phyloP scores from a whole-genome alignment of 1,140 invertebrate species.

The Drosophila micromelanica region DNA sequence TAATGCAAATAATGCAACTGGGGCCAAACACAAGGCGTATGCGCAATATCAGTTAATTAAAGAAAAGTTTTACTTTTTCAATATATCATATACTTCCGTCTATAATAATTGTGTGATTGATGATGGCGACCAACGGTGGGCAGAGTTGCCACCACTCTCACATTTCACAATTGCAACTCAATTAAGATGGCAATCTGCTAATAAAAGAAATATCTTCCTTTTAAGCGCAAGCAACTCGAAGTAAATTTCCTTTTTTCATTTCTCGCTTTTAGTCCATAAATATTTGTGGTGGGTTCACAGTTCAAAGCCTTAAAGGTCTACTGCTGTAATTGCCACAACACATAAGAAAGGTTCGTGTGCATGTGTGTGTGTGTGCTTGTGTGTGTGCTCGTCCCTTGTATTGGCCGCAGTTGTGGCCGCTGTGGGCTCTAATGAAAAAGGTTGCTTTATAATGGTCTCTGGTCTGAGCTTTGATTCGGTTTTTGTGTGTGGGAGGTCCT shows the following conservation, averaged over 20 bases:
- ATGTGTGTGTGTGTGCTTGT: conserved; percentile 20
- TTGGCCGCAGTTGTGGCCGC: conserved; percentile 21
- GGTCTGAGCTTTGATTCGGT: conserved; percentile 35
- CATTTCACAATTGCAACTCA: conserved; percentile 72
- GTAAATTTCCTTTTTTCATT: conserved; percentile 18
- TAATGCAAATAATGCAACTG: conserved; percentile 46
- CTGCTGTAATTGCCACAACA: conserved; percentile 48
- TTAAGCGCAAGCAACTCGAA: conserved; percentile 18
- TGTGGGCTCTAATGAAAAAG: conserved; percentile 57
- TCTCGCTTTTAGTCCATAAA: conserved; percentile 16
- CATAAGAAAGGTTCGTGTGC: conserved; percentile 29
- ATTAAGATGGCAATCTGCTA: conserved; percentile 71
- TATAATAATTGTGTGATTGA: conserved; percentile 68
- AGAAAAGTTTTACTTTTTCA: conserved; percentile 34
- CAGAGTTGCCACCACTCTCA: conserved; percentile 7
- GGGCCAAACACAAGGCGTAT: conserved; percentile 28
- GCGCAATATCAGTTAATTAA: conserved; percentile 54
- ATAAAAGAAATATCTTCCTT: conserved; percentile 56
- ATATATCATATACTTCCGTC: conserved; percentile 29
- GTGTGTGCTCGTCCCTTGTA: conserved; percentile 27
- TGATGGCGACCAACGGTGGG: conserved; percentile 25
- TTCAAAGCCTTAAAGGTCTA: conserved; percentile 55
- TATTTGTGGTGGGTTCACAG: conserved; percentile 39
- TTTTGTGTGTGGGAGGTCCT: not conserved
- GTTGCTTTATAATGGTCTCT: conserved; percentile 24